Conservation (phyloP, 2,113 vertebrate species). For the Pungitius pungitius region DNA sequence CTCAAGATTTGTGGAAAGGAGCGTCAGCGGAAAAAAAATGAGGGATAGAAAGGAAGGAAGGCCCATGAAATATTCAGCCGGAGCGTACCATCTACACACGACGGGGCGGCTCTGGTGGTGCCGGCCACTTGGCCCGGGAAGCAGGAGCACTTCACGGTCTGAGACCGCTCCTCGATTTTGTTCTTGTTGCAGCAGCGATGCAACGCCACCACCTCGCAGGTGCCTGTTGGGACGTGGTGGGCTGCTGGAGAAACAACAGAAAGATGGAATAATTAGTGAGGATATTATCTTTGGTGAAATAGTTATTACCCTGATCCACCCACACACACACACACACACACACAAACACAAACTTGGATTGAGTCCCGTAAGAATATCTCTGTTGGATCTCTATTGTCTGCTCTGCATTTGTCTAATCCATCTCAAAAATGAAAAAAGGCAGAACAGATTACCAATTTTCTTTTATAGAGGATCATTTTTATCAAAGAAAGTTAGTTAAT, state of each 20-base stretch:
- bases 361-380: conserved; percentile 32
- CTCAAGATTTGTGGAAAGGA: conserved; percentile 30
- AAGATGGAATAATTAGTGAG: conserved; percentile 9
- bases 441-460: conserved; percentile 22
- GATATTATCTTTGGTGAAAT: background rate
- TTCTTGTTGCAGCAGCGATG: conserved; percentile 99
- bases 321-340: background rate
- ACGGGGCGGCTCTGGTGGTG: conserved; percentile 93
- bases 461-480: conserved; percentile 18
- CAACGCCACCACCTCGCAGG: conserved; percentile 96
- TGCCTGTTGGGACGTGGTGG: conserved; percentile 93
- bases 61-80: conserved; percentile 22
- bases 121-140: conserved; percentile 98
- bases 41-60: background rate
- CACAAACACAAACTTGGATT: conserved; percentile 17
- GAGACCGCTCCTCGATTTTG: conserved; percentile 98
- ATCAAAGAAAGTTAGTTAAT: conserved; percentile 1
- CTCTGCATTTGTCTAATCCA: conserved; percentile 23
- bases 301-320: conserved; percentile 1
- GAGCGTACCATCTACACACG: conserved; percentile 94
- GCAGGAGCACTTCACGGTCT: conserved; percentile 99
- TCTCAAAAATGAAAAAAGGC: conserved; percentile 3
- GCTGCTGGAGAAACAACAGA: conserved; percentile 75
- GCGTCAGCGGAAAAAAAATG: conserved; percentile 25
- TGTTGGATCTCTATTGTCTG: conserved; percentile 8